Percentiles rank a stretch among this genome's conserved stretches.
phyloP scores from a whole-genome alignment of 2,888 invertebrate species.

The Carabus problematicus region DNA sequence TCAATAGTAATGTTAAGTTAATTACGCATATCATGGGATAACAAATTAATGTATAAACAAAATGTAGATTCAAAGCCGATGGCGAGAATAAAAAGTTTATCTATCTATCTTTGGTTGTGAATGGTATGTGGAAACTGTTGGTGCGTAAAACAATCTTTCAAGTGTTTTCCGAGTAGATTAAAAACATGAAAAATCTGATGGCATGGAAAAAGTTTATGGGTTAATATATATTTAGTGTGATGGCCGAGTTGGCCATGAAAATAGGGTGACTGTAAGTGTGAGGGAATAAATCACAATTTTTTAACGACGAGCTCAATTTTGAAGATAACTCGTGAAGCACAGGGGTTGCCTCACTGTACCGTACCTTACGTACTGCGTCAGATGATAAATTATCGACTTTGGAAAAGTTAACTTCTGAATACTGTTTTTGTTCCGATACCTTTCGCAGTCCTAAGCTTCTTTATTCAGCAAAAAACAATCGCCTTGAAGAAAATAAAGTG shows the following conservation, averaged over 20 bases:
- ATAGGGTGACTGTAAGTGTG: slow-evolving; percentile 10
- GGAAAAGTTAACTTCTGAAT: slow-evolving; percentile 32
- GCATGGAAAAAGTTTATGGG: no score
- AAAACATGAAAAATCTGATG: no score
- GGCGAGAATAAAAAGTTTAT: no score
- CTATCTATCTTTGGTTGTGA: no score
- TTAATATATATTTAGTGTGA: slow-evolving; percentile 25
- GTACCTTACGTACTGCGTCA: slow-evolving; percentile 18
- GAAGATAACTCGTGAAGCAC: slow-evolving; percentile 29
- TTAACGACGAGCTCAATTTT: slow-evolving; percentile 28
- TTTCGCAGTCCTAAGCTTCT: slow-evolving; percentile 28
- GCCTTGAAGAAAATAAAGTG: slow-evolving; percentile 26
- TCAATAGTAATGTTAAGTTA: no score
- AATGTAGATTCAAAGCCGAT: no score
- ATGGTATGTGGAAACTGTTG: no score
- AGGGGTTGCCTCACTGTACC: slow-evolving; percentile 11
- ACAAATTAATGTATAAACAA: no score
- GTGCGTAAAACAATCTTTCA: no score
- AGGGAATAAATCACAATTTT: slow-evolving; percentile 38
- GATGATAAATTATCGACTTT: slow-evolving; percentile 37
- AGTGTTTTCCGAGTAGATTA: no score
- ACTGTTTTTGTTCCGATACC: slow-evolving; percentile 36
- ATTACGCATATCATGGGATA: no score
- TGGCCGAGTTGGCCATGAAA: neutral
- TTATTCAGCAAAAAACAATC: slow-evolving; percentile 33